A percentile compares a stretch with the other conserved stretches of the same genome.
Conservation (phyloP, 2,888 invertebrate genomes). For the Xylophagus ater region DNA sequence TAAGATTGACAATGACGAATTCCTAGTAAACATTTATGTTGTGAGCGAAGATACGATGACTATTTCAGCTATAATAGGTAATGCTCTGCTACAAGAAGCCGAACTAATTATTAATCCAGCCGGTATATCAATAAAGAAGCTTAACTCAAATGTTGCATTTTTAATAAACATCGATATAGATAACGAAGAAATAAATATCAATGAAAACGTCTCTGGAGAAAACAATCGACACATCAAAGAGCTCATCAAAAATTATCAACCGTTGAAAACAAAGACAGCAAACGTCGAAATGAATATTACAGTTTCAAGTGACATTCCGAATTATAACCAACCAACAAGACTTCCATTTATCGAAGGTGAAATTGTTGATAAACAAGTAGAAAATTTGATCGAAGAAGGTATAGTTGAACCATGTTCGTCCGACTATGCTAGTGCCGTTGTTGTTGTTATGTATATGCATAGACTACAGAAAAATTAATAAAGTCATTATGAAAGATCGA, state of each 20-base stretch:
- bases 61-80: conserved; percentile 6
- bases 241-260: conserved; percentile 20
- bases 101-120: conserved; percentile 11
- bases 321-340: conserved; percentile 20
- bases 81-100: neutral
- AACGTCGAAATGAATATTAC: conserved; percentile 24
- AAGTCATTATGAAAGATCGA: conserved; percentile 15
- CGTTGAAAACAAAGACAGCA: conserved; percentile 18
- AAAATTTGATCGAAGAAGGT: conserved; percentile 22
- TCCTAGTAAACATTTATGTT: no score
- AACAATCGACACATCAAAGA: no score
- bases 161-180: neutral
- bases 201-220: conserved; percentile 16
- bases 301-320: conserved; percentile 23
- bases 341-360: conserved; percentile 19
- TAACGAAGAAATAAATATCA: neutral
- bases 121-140: conserved; percentile 3
- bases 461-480: conserved; percentile 18
- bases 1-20: no score
- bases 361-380: conserved; percentile 19
- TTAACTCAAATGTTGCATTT: neutral
- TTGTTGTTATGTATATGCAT: conserved; percentile 22
- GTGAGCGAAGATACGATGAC: no score
- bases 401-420: conserved; percentile 23
- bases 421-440: conserved; percentile 19